Evolutionary conservation across 2,113 vertebrate species (phyloP), one percentile per base, ranked within the genome.

Genomic region (Brevimyrus niger): DNA sequence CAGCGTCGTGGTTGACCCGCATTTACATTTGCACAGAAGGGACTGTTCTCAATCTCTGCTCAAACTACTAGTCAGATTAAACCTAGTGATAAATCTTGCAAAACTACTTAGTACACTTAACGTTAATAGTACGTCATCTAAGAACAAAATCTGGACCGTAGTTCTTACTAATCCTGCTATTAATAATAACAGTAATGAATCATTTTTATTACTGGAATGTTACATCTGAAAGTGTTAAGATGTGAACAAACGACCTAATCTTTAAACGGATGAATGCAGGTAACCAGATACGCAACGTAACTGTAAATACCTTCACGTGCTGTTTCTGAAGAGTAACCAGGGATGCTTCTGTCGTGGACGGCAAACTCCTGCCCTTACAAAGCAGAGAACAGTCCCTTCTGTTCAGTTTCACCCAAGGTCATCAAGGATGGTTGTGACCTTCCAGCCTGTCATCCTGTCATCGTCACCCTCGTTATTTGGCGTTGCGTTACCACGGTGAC

Each of bases 11-110:
- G 46, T 76, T 44, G 42, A 11, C 1, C 85, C 15, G 13, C 23
- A 58, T 80, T 87, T 42, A 89, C 84, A 44, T 19, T 86, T 13
- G n/a, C 35, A 87, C 65, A 46, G 58, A 89, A 89, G 47, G 83
- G 84, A 50, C 84, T 89, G 89, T 53, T 87, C 86, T 73, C 23
- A 51, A 21, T 27, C 88, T 19, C 4, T 42, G 35, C 17, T 42
- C 5, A 1, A 42, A 4, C 11, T 13, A 42, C 35, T 38, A 80
- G 73, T 80, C 0, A 80, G 17, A 42, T 10, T 17, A 42, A 19
- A 80, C 10, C 73, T 19, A 42, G 61, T 69, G n/a, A 80, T 80
- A 50, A 50, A 31, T 15, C 23, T 46, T 47, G 21, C 23, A 47
- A 9, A 47, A 48, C 10, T 35, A 5, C 27, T 48, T 38, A n/a